These are phyloP conservation scores for Magallana gigas DNA, from an alignment of 1,140 invertebrate genomes.

Conservation along the genomic window DNA sequence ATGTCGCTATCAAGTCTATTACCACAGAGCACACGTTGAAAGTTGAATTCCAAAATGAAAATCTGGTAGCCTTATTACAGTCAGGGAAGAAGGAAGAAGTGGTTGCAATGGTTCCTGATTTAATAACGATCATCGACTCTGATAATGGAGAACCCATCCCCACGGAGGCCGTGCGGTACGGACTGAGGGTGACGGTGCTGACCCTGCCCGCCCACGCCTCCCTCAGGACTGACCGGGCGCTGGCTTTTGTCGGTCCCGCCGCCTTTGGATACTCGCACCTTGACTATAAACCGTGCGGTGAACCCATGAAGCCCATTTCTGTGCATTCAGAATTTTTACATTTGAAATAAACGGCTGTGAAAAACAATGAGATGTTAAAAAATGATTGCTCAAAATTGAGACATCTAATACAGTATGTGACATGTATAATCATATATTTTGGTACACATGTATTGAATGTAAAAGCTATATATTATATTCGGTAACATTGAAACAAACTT, in stretches of 20 bases:
- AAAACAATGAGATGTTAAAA: no score
- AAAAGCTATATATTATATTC: no score
- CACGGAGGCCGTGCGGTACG: constrained; percentile 72
- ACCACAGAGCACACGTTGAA: constrained; percentile 52
- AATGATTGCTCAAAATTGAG: no score
- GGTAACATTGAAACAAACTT: no score
- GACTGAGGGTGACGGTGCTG: constrained; percentile 69
- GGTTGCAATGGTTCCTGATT: constrained; percentile 70
- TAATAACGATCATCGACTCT: constrained; percentile 71
- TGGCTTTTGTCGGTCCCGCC: constrained; percentile 71
- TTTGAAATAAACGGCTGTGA: not conserved
- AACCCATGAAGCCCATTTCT: not conserved
- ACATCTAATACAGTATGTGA: no score
- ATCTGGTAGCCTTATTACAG: constrained; percentile 63
- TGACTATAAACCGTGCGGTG: not conserved
- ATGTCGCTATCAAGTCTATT: constrained; percentile 64
- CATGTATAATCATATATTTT: no score
- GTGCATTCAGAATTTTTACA: not conserved
- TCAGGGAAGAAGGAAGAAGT: constrained; percentile 28
- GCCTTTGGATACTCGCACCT: constrained; percentile 68
- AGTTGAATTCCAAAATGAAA: constrained; percentile 76
- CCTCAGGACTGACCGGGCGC: constrained; percentile 63
- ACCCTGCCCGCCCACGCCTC: constrained; percentile 62
- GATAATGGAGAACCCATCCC: constrained; percentile 72
- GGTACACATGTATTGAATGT: no score